These are phyloP conservation scores for Cecropterus lyciades DNA, from an alignment of 1,140 invertebrate genomes.

Conservation along the genomic window DNA sequence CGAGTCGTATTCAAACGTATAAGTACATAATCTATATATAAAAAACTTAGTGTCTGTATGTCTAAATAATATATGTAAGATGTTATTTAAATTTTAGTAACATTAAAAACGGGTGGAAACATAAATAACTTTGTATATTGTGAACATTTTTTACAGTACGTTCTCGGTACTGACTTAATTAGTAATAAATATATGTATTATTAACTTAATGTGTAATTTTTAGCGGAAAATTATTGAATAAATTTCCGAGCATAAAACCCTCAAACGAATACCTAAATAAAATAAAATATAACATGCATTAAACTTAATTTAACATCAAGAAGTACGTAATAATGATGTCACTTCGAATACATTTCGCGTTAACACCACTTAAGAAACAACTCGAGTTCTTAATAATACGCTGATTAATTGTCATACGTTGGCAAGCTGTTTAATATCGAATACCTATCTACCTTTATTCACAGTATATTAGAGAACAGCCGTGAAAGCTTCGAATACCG, in stretches of 20 bases:
- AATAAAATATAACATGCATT: too few species aligned
- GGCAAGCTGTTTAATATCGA: conserved; percentile 8
- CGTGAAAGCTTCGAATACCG: conserved; percentile 18
- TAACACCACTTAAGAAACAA: conserved; percentile 5
- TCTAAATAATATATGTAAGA: too few species aligned
- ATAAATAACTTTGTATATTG: too few species aligned
- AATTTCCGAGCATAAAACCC: neutral
- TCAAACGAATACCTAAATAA: conserved; percentile 36
- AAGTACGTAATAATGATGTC: neutral
- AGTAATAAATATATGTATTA: too few species aligned
- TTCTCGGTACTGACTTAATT: too few species aligned
- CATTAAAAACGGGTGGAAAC: too few species aligned
- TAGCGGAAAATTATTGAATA: too few species aligned
- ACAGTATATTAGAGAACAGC: conserved; percentile 11
- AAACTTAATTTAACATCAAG: neutral
- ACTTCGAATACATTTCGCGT: conserved; percentile 4
- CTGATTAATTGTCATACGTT: conserved; percentile 8
- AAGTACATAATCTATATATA: neutral
- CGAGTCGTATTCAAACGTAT: conserved; percentile 35
- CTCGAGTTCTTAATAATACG: conserved; percentile 4
- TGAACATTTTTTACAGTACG: too few species aligned
- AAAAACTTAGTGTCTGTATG: too few species aligned
- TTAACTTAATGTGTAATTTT: too few species aligned
- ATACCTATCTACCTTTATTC: conserved; percentile 24
- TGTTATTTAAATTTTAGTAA: too few species aligned